phyloP scores from a whole-genome alignment of 2,888 invertebrate genomes.

The Odontothrips loti region DNA sequence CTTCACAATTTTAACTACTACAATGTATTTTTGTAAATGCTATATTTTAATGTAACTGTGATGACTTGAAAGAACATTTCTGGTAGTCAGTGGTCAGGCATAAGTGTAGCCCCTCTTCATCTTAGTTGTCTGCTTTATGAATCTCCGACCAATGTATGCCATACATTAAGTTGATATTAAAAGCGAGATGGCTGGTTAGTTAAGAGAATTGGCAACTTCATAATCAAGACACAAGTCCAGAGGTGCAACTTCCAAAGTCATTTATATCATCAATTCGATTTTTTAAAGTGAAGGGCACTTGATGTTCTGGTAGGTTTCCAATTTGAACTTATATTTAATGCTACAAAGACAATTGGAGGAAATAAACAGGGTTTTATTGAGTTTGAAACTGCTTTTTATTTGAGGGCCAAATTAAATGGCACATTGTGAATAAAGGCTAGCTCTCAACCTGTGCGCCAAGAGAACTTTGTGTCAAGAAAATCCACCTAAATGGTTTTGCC shows the following conservation, averaged over 20 bases:
- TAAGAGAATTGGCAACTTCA: not conserved
- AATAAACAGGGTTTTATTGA: not conserved
- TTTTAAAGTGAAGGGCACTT: no score
- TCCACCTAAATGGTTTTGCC: no score
- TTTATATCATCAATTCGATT: no score
- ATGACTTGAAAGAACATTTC: not conserved
- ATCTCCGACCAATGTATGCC: not conserved
- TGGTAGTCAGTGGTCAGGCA: not conserved
- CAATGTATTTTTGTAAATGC: slow-evolving; percentile 20
- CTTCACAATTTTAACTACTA: not conserved
- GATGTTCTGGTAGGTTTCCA: no score
- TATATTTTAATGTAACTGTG: slow-evolving; percentile 15
- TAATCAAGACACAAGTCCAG: not conserved
- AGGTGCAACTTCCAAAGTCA: no score
- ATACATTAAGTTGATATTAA: not conserved
- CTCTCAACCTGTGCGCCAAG: not conserved
- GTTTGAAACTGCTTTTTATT: not conserved
- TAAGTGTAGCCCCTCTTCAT: not conserved
- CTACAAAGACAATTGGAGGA: not conserved
- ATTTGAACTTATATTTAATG: no score
- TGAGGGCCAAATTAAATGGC: not conserved
- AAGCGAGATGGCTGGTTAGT: not conserved
- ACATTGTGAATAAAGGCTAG: not conserved
- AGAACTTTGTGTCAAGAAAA: no score
- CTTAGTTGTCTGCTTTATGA: not conserved